Evolutionary conservation across 2,113 vertebrate genomes (phyloP).

Genomic region (Phrynosoma platyrhinos): DNA sequence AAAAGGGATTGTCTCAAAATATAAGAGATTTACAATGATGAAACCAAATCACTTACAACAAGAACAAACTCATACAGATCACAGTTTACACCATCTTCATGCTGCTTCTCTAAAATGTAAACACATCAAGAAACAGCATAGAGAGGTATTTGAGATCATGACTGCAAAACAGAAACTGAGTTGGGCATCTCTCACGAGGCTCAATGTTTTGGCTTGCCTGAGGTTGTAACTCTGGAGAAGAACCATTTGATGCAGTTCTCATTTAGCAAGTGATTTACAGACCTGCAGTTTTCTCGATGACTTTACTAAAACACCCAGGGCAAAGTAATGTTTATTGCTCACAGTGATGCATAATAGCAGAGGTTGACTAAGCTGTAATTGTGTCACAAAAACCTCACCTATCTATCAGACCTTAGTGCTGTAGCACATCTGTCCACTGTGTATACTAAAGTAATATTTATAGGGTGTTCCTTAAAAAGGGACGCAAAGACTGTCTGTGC

Average conservation of each 20-base stretch:
- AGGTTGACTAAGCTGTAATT: constrained; percentile 59
- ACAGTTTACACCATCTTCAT: background rate
- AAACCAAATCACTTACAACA: background rate
- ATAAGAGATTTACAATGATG: background rate
- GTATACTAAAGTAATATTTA: constrained; percentile 66
- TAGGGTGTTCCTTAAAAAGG: constrained; percentile 60
- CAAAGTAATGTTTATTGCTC: constrained; percentile 53
- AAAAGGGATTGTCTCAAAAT: background rate
- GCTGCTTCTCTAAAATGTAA: background rate
- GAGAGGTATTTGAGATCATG: background rate
- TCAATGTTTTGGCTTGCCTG: constrained; percentile 9
- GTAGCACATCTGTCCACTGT: constrained; percentile 52
- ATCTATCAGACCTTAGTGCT: constrained; percentile 60
- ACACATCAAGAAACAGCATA: background rate
- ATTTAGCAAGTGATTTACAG: constrained; percentile 62
- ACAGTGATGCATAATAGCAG: constrained; percentile 57
- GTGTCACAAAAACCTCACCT: constrained; percentile 48
- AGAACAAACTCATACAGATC: background rate
- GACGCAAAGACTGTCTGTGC: constrained; percentile 46
- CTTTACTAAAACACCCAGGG: constrained; percentile 53
- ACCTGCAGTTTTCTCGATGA: constrained; percentile 51
- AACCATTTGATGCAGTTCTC: constrained; percentile 33
- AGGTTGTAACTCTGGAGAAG: constrained; percentile 37
- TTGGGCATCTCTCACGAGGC: background rate
- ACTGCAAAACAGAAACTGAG: background rate